Evolutionary conservation across 2,113 vertebrate genomes (phyloP).

Genomic region (Speoplatyrhinus poulsoni): DNA sequence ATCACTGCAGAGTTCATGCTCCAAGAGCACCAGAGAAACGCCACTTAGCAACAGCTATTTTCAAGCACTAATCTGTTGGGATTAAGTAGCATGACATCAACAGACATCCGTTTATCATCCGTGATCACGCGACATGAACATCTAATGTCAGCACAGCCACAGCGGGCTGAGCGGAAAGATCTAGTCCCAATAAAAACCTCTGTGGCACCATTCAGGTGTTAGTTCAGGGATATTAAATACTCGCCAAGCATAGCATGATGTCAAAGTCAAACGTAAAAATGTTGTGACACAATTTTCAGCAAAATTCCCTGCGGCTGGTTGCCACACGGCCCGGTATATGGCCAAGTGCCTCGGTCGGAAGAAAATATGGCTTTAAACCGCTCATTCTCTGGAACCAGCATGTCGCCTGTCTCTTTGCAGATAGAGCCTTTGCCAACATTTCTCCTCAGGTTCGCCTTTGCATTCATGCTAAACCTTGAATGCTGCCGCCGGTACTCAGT

Average conservation of each 20-base stretch:
- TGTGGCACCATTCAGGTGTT: background rate
- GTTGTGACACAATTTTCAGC: constrained; percentile 10
- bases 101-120: no score
- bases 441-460: no score
- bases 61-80: background rate
- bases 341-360: constrained; percentile 23
- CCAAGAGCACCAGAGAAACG: no score
- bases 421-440: no score
- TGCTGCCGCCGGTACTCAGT: no score
- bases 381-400: no score
- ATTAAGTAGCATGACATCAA: background rate
- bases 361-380: background rate
- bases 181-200: constrained; percentile 1
- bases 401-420: no score
- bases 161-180: background rate
- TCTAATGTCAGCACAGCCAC: background rate
- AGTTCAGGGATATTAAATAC: constrained; percentile 23
- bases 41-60: no score
- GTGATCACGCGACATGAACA: no score
- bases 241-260: constrained; percentile 12
- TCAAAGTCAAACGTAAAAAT: constrained; percentile 11
- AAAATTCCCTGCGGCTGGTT: constrained; percentile 16
- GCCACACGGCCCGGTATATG: constrained; percentile 25
- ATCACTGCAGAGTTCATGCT: no score
- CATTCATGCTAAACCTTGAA: no score